phyloP scores from a whole-genome alignment of 1,140 invertebrate species.

The Procambarus virginalis region DNA sequence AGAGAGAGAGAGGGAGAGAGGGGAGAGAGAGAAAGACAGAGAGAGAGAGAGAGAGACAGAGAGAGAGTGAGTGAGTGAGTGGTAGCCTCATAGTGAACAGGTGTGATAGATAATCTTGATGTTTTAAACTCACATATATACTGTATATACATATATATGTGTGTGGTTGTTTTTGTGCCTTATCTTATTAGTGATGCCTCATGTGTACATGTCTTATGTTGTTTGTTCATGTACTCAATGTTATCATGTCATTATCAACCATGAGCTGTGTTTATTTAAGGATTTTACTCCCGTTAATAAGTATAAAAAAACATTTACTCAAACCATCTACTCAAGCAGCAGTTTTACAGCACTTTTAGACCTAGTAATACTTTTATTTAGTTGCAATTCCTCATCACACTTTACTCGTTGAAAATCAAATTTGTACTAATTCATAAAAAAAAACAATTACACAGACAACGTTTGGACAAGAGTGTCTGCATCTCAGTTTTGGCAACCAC shows the following conservation, averaged over 20 bases:
- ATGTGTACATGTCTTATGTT: slow-evolving; percentile 55
- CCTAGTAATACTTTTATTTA: slow-evolving; percentile 43
- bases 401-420: slow-evolving; percentile 29
- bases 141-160: neutral
- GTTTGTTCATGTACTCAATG: slow-evolving; percentile 35
- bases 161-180: slow-evolving; percentile 44
- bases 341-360: slow-evolving; percentile 53
- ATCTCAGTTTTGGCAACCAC: slow-evolving; percentile 36
- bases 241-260: slow-evolving; percentile 27
- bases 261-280: slow-evolving; percentile 26
- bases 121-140: neutral
- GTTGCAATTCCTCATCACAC: slow-evolving; percentile 38
- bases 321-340: slow-evolving; percentile 10
- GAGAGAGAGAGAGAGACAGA: neutral
- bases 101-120: slow-evolving; percentile 1
- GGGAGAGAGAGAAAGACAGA: neutral
- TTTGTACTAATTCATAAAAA: slow-evolving; percentile 1
- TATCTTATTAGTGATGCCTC: slow-evolving; percentile 52
- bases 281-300: slow-evolving; percentile 16
- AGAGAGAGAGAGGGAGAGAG: neutral
- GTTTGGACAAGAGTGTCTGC: slow-evolving; percentile 56
- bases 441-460: slow-evolving; percentile 46
- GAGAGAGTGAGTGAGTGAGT: neutral
- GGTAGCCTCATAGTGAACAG: neutral
- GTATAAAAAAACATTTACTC: slow-evolving; percentile 22